Evolutionary conservation across 92 coral and sea anemone species (phyloP), one percentile per base, ranked within the genome.

Genomic region (Parazoanthus atlanticus): DNA sequence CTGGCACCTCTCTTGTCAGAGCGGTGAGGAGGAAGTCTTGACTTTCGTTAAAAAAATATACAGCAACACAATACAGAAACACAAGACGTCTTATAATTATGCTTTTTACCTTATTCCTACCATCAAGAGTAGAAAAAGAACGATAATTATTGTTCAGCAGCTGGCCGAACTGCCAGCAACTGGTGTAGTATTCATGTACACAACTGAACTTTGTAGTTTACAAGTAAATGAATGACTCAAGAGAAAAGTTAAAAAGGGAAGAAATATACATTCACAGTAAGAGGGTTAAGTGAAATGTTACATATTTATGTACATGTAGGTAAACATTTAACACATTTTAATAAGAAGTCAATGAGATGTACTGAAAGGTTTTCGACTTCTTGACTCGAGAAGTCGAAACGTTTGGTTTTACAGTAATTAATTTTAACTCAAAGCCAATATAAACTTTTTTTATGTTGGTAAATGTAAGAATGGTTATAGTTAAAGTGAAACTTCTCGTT

Each of bases 1-100:
- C 99, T 30, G 99, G 98, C 11, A 69, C 97, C 16, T 91, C 99
- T 46, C 90, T 97, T 96, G 92, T 95, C 36, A 91, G 99, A 94
- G 99, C 96, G 88, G 99, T 97, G 78, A 72, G 95, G 81, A 38
- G 12, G 31, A 25, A 19, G 28, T 61, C 69, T 61, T 25, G n/a
- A 21, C 8, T 61, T 19, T 61, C 26, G 15, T 19, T 25, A 61
- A 3, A 21, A 19, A 21, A 21, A 6, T 54, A 2, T 56, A 56
- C 65, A 70, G 25, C 23, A 70, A 2, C 15, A 31, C 31, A 25
- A 11, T 25, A 70, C 74, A 5, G 13, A 70, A 72, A 30, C 76
- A 72, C 10, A 72, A 25, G 28, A 61, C n/a, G 9, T 61, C n/a
- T 61, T 61, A 19, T 5, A 61, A 21, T 56, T 3, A 61, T 7